Base-by-base conservation (phyloP, 2,113 vertebrate species). In the Prunella fulvescens region DNA sequence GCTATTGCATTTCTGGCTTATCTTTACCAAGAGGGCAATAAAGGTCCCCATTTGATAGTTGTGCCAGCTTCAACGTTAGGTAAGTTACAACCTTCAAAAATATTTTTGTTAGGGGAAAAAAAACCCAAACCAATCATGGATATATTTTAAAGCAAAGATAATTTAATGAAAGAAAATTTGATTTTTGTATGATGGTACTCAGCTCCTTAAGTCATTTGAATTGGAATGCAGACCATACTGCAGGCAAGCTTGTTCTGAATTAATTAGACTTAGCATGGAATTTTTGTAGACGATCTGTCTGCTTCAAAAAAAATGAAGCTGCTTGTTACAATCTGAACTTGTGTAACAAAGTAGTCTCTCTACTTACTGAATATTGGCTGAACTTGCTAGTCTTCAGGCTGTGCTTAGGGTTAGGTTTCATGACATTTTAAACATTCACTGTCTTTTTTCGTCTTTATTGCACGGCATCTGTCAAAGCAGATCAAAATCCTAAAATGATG, bases 11-110 rank as follows among this genome's bases (percentile, higher is more conserved):
- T 99, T 97, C 97, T 99, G 88, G 98, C 99, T 57, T 97, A 99
- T 87, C 98, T 99, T 20, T 98, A 98, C 86, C 96, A 99, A 97
- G 97, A 98, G 62, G 99, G 98, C 78, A 97, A 98, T 76, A 97
- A 65, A 54, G 99, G 99, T 78, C 99, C 99, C 86, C 99, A 99
- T 97, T 97, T 99, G 96, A 99, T 99, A 89, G 98, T 98, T 87
- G 99, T 99, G 81, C 99, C 99, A 14, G 97, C 99, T n/a, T 99
- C 99, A 82, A 99, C 99, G 1, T 93, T 99, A 86, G 99, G 99
- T 99, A 98, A 98, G 98, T 96, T 71, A 65, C 5, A 44, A 57
- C 39, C 73, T 61, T 79, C 23, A 64, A 28, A 60, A 79, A 40
- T 26, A 26, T 3, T 90, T 76, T 64, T 35, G 3, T 50, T 74